Percentiles rank a stretch among this genome's conserved stretches.
Evolutionary conservation across 2,113 vertebrate species (phyloP).

Genomic region (Pelmatolapia mariae): DNA sequence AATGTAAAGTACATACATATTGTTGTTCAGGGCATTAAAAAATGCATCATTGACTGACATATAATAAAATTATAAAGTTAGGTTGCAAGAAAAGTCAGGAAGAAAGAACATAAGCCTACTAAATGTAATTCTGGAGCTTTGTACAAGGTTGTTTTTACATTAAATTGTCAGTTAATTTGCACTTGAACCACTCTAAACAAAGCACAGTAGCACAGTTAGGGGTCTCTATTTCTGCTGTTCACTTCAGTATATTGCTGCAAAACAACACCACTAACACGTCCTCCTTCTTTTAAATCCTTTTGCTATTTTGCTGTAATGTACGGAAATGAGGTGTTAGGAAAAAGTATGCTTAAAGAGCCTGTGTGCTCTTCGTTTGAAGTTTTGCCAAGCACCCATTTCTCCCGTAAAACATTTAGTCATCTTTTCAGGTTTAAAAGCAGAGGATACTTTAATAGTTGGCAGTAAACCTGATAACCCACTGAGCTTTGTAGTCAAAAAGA

Average conservation of each 20-base stretch:
- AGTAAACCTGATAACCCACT: constrained; percentile 30
- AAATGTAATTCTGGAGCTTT: not conserved
- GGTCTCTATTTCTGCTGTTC: not conserved
- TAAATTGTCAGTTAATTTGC: not conserved
- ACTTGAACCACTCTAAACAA: not conserved
- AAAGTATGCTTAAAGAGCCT: not conserved
- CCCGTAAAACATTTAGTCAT: constrained; percentile 19
- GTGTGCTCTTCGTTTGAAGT: not conserved
- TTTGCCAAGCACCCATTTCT: not conserved
- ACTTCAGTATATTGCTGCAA: not conserved
- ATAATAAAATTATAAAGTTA: not conserved
- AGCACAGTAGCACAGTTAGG: not conserved
- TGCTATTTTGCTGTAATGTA: not conserved
- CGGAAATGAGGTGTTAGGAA: not conserved
- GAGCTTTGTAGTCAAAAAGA: constrained; percentile 23
- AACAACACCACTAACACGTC: not conserved
- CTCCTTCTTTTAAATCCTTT: not conserved
- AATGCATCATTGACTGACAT: too few species aligned
- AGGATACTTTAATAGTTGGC: not conserved
- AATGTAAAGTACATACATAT: not conserved
- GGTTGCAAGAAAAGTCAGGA: not conserved
- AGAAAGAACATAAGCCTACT: not conserved
- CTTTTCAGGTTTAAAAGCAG: constrained; percentile 24
- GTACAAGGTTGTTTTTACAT: not conserved
- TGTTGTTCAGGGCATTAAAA: not conserved